Base-by-base conservation (phyloP, 2,797 vertebrate genomes). In the Sardinella longiceps region DNA sequence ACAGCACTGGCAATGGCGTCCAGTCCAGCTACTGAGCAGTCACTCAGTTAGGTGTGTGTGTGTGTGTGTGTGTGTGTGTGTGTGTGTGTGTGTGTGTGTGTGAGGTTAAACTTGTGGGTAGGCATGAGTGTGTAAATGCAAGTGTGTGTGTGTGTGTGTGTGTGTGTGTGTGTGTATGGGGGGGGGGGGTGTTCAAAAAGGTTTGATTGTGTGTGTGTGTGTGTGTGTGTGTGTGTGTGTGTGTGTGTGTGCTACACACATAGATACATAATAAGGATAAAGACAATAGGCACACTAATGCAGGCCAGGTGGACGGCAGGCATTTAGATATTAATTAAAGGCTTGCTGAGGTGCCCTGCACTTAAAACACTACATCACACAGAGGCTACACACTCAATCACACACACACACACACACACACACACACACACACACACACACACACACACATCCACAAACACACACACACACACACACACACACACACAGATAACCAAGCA, bases 261-360 rank as follows among this genome's bases (percentile, higher is more conserved):
- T 25, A 11, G 63, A 66, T 14, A 66, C 25, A 66, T 66, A 11
- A 91, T 88, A 92, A 84, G 81, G 12, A 30, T 82, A 92, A 91
- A 93, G 91, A 81, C 77, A 83, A 81, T 66, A 81, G 92, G 92
- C 87, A 86, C 87, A 88, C 85, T 94, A 94, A 94, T 93, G 89
- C 89, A 90, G 90, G 84, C 93, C 93, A 95, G 92, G 93, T 95
- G 92, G 91, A 94, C 89, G 85, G 53, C 15, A 83, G 83, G 86
- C 84, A 86, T 87, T 90, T 74, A 88, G 85, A 86, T 87, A 89
- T 86, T 89, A 88, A 89, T 89, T 90, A 89, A 88, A 85, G 77
- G 77, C 82, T 83, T 37, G 83, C 3, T 48, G 66, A 28, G 80
- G 45, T n/a, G 23, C n/a, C 1, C 28, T 45, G 51, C 39, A 37